Percentiles rank a stretch among this genome's conserved stretches.
Evolutionary conservation across 2,797 vertebrate species (phyloP).

Genomic region (Oryzias sinensis): DNA sequence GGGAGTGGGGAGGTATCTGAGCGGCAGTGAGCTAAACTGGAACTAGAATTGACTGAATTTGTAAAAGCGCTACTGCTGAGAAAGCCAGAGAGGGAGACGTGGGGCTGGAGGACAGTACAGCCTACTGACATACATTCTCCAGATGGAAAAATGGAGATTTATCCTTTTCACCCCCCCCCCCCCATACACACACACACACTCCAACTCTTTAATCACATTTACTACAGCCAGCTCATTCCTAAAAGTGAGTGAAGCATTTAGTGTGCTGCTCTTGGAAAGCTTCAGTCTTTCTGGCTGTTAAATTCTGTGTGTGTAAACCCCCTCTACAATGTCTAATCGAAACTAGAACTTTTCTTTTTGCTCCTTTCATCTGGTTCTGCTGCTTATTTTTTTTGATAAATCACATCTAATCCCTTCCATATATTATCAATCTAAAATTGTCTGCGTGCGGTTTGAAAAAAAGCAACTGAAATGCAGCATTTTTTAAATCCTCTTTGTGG

Average conservation of each 20-base stretch:
- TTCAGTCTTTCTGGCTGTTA: slow-evolving; percentile 23
- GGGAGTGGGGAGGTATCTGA: slow-evolving; percentile 32
- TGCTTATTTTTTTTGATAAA: slow-evolving; percentile 25
- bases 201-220: slow-evolving; percentile 58
- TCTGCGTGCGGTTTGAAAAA: slow-evolving; percentile 12
- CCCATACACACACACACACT: slow-evolving; percentile 13
- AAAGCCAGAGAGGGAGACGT: slow-evolving; percentile 48
- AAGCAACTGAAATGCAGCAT: not conserved
- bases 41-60: slow-evolving; percentile 63
- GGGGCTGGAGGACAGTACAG: slow-evolving; percentile 55
- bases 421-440: slow-evolving; percentile 9
- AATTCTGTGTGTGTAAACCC: slow-evolving; percentile 1
- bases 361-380: slow-evolving; percentile 1
- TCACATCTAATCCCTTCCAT: slow-evolving; percentile 16
- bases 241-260: slow-evolving; percentile 35
- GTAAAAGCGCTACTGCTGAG: slow-evolving; percentile 52
- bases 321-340: slow-evolving; percentile 13
- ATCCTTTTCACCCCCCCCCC: slow-evolving; percentile 31
- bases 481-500: slow-evolving; percentile 24
- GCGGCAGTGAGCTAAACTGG: slow-evolving; percentile 30
- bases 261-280: slow-evolving; percentile 29
- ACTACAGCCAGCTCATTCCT: slow-evolving; percentile 45
- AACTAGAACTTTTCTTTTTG: slow-evolving; percentile 2
- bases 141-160: slow-evolving; percentile 61
- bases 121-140: slow-evolving; percentile 73